Evolutionary conservation across 2,888 invertebrate species (phyloP), one percentile per base, ranked within the genome.

Genomic region (Salticus scenicus): DNA sequence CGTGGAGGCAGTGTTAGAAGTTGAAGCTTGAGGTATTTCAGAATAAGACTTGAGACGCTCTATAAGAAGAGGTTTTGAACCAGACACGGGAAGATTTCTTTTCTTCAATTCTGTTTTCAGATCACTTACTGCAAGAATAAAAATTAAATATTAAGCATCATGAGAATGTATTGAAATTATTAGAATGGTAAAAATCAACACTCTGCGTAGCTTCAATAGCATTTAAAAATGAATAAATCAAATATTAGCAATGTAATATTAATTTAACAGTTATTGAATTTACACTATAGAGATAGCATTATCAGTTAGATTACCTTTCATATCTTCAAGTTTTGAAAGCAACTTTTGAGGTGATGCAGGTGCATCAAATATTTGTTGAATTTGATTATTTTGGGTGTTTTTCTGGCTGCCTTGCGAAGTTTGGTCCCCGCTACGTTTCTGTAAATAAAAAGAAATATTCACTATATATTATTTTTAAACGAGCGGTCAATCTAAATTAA

Each of bases 21-120:
- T 28, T 17, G 51, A 37, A 1, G 0, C 24, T 20, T 74, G 41
- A 10, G 80, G 82, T 24, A 87, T 89, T 75, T 92, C 92, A 30
- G 91, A 90, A 89, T 90, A 92, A 10, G 92, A 96, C 88, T 95
- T 95, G 80, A 98, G 92, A 66, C 98, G 94, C 91, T 98, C 98
- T 83, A 99, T 96, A 63, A 99, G 92, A 90, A 97, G 97, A 8
- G 98, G 97, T 91, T 99, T 99, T 0, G 98, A 95, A 0, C 98
- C 98, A 12, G 98, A 98, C 0, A 99, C 98, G 7, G 98, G 97
- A 85, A 99, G 92, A 91, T 96, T 98, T 71, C 98, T 94, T 81
- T 96, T 95, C 91, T 98, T 98, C 89, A 98, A 93, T 91, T 98
- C 98, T 81, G 96, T 95, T 91, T 98, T 97, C 89, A 98, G 93